Evolutionary conservation across 2,113 vertebrate species (phyloP).

Genomic region (Crocuta crocuta): DNA sequence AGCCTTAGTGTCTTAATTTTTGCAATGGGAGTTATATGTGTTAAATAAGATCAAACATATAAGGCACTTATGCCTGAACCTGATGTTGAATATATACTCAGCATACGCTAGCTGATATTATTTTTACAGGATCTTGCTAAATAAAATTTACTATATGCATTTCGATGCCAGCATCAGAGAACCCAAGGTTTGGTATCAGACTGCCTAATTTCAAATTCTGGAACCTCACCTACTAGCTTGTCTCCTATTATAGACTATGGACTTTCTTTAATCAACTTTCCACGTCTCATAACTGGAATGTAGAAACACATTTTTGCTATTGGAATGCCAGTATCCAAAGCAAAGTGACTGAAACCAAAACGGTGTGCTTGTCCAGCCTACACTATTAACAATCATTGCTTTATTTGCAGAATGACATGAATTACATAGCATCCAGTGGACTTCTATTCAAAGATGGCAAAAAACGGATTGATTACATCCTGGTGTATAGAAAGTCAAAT

Average conservation of each 20-base stretch:
- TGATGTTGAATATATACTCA: background rate
- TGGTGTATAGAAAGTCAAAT: conserved; percentile 98
- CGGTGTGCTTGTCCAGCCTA: background rate
- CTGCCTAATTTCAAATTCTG: background rate
- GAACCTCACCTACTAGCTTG: background rate
- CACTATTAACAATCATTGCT: background rate
- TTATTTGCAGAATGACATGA: conserved; percentile 86
- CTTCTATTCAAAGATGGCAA: conserved; percentile 97
- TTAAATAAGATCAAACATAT: background rate
- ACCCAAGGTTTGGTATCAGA: background rate
- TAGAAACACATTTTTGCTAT: background rate
- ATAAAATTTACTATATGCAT: background rate
- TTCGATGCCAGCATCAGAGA: background rate
- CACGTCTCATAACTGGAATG: background rate
- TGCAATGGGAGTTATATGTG: background rate
- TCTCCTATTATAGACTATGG: background rate
- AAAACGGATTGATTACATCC: conserved; percentile 97
- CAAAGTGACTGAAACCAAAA: background rate
- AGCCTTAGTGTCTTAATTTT: background rate
- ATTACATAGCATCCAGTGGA: conserved; percentile 88
- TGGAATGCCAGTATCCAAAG: background rate
- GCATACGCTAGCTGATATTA: background rate
- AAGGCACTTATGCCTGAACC: background rate
- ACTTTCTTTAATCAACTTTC: background rate
- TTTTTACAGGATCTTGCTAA: background rate